Evolutionary conservation across 2,888 invertebrate species (phyloP).

Genomic region (Apomyelois bistriatella): DNA sequence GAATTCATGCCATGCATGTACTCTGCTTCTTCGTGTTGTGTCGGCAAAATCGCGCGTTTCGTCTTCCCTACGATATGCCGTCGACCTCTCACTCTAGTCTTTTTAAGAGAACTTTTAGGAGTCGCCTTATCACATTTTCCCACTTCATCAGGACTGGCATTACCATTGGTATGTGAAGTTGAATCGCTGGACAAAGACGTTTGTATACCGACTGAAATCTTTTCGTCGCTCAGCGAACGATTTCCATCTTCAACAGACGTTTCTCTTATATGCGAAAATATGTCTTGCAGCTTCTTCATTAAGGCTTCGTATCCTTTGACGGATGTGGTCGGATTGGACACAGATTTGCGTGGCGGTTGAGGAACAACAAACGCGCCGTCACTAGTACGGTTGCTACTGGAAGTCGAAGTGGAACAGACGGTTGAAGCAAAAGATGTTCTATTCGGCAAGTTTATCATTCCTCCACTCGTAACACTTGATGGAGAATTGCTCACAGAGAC

Average conservation of each 20-base stretch:
- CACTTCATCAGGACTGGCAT: slow-evolving; percentile 66
- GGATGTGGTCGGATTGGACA: slow-evolving; percentile 55
- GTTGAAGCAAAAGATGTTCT: slow-evolving; percentile 69
- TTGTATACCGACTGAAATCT: slow-evolving; percentile 65
- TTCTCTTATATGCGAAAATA: slow-evolving; percentile 63
- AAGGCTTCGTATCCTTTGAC: slow-evolving; percentile 69
- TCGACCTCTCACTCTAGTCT: slow-evolving; percentile 63
- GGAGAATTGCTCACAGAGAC: slow-evolving; percentile 67
- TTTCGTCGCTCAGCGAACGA: slow-evolving; percentile 55
- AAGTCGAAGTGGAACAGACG: slow-evolving; percentile 60
- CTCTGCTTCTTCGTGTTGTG: slow-evolving; percentile 66
- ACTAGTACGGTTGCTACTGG: slow-evolving; percentile 68
- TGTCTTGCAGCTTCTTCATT: slow-evolving; percentile 66
- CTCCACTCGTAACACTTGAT: slow-evolving; percentile 70
- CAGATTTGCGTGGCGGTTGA: slow-evolving; percentile 67
- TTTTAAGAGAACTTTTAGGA: slow-evolving; percentile 76
- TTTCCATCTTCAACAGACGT: slow-evolving; percentile 49
- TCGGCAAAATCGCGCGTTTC: slow-evolving; percentile 64
- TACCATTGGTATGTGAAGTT: slow-evolving; percentile 54
- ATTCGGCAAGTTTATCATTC: slow-evolving; percentile 63
- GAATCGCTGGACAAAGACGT: slow-evolving; percentile 51
- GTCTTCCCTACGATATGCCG: slow-evolving; percentile 65
- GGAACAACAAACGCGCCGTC: slow-evolving; percentile 74
- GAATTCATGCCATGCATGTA: slow-evolving; percentile 71
- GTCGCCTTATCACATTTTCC: slow-evolving; percentile 65